Conservation (phyloP, 2,113 vertebrate species). For the Delphinapterus leucas region DNA sequence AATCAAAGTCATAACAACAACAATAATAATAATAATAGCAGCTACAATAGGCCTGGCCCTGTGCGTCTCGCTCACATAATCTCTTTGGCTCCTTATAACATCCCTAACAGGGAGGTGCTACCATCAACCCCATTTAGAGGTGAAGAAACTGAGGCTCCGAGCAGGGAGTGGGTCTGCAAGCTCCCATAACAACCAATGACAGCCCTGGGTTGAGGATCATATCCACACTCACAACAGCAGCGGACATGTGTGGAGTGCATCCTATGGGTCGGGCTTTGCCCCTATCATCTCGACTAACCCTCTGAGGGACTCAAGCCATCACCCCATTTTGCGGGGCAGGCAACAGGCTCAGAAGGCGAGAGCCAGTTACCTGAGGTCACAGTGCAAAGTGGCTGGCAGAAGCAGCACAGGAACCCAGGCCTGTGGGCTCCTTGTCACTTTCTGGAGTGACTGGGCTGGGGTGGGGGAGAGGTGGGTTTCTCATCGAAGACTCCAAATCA, state of each 20-base stretch:
- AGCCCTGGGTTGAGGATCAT: neutral
- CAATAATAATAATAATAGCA: neutral
- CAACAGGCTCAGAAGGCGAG: neutral
- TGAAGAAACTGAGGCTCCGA: constrained; percentile 29
- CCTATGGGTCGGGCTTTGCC: neutral
- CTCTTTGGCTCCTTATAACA: neutral
- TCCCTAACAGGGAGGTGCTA: neutral
- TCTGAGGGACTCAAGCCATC: neutral
- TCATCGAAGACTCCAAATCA: neutral
- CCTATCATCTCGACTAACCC: neutral
- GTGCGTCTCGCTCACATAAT: neutral
- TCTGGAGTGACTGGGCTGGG: neutral
- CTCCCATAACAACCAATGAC: neutral
- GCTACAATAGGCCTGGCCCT: neutral
- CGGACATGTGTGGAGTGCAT: neutral
- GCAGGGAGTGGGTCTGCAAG: neutral
- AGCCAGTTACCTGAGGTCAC: neutral
- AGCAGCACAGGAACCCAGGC: neutral
- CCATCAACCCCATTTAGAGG: neutral
- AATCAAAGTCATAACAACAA: neutral
- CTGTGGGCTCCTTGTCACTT: neutral
- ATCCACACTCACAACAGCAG: neutral
- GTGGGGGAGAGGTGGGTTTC: neutral
- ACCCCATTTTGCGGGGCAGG: neutral
- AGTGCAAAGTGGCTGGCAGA: neutral